Evolutionary conservation across 2,797 vertebrate species (phyloP), one percentile per base, ranked within the genome.

Genomic region (Ciconia nigra): DNA sequence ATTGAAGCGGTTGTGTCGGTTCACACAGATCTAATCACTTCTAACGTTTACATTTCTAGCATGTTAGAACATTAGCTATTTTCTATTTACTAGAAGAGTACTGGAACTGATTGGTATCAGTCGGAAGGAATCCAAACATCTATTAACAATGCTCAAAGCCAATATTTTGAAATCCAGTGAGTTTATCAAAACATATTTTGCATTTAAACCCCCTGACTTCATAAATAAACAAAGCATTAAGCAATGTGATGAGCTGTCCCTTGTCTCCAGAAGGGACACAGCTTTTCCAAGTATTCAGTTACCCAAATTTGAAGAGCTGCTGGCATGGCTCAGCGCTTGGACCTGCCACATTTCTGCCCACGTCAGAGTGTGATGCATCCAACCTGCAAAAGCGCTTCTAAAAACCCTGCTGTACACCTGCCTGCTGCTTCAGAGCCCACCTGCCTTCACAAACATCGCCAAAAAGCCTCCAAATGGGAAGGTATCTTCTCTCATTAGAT

Each of bases 121-220:
- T 35, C 11, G 3, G 67, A 91, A 96, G 87, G 74, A 95, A 87
- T 77, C 63, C 70, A 70, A 77, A 59, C 28, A 62, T 51, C 87
- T 85, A 87, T 44, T 73, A 94, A 72, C n/a, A 28, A 71, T 55
- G n/a, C 81, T 85, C 59, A 83, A 78, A 63, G 84, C 26, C 59
- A 89, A 1, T 49, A 87, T 85, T 94, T 74, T 83, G 74, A 92
- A 95, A 85, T 46, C 78, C 52, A 92, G 20, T 21, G n/a, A 87
- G 74, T 92, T 94, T 67, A 92, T 83, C n/a, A 87, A 93, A 91
- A 91, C 59, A 19, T 78, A 87, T 77, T 93, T 87, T 92, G 81
- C 41, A 57, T 92, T 87, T 91, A 89, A 87, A n/a, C 15, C 29
- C 52, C 33, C 46, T 67, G 57, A 71, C 87, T 91, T 73, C 9